Evolutionary conservation across 1,140 invertebrate species (phyloP), one percentile per base, ranked within the genome.

Genomic region (Copidosoma floridanum): DNA sequence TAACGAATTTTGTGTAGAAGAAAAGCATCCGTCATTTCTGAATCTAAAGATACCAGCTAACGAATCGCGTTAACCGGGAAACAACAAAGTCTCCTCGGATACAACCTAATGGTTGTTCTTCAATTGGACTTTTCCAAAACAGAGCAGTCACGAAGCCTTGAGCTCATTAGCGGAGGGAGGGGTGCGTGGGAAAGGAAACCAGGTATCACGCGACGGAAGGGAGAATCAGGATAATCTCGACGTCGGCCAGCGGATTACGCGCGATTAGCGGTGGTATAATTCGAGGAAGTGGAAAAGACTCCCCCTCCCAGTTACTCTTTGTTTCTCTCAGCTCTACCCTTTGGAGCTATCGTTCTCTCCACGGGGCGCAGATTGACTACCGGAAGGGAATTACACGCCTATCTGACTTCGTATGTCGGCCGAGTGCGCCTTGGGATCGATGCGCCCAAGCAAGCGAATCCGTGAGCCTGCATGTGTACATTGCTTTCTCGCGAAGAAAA

Each of bases 221-320:
- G 16, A 4, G 35, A 29, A 35, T 50, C 47, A 35, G 18, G 48
- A 35, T 52, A 52, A 44, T 58, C 47, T 51, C 47, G n/a, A n/a
- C 8, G 20, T 18, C 20, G 50, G n/a, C 10, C 23, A 38, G 11
- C 8, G 50, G 57, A 59, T 59, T 59, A 59, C 40, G 23, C 35
- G 8, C 18, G 48, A 59, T 59, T 53, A 59, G 40, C n/a, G 14
- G n/a, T 7, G n/a, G n/a, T 53, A 59, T 53, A 59, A 59, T 59
- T 53, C 23, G 27, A 27, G 23, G 53, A 46, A 51, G 41, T 16
- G 44, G 35, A 53, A 54, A 40, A 16, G 58, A 46, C 51, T 37
- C 27, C 50, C 23, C 5, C 41, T 37, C 23, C n/a, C 37, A 40
- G 37, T 55, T 24, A 8, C 40, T 55, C 53, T 44, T 38, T 26